These are phyloP conservation scores for Polypterus senegalus DNA, from an alignment of 2,113 vertebrate genomes.

Conservation along the genomic window DNA sequence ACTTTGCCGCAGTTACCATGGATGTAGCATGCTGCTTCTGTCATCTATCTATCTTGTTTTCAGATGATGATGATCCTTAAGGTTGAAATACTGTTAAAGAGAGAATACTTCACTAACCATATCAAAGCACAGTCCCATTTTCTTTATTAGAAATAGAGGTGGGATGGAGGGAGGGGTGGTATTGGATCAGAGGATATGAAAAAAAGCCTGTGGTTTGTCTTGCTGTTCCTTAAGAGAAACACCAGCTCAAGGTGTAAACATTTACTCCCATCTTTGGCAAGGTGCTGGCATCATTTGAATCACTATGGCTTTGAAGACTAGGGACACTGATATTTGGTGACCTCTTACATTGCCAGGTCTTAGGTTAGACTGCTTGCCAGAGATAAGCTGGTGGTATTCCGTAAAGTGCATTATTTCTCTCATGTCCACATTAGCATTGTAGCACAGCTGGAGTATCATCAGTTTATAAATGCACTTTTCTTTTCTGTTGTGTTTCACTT, in stretches of 20 bases:
- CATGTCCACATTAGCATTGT: constrained; percentile 3
- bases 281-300: constrained; percentile 3
- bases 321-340: constrained; percentile 11
- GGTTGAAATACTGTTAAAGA: constrained; percentile 76
- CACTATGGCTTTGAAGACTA: constrained; percentile 12
- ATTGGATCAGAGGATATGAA: constrained; percentile 30
- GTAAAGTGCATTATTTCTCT: background rate
- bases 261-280: constrained; percentile 5
- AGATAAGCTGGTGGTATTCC: background rate
- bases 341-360: background rate
- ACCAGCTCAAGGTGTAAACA: constrained; percentile 57
- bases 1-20: constrained; percentile 14
- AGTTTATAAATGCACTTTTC: constrained; percentile 23
- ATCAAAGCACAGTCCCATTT: constrained; percentile 48
- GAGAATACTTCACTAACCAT: constrained; percentile 58
- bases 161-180: constrained; percentile 46
- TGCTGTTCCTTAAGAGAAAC: constrained; percentile 85
- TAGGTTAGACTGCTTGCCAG: background rate
- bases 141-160: constrained; percentile 54
- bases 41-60: background rate
- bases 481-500: constrained; percentile 37
- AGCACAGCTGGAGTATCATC: constrained; percentile 17
- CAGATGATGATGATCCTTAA: constrained; percentile 72
- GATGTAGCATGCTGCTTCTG: background rate
- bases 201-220: constrained; percentile 68